These are phyloP conservation scores for Tympanoctomys barrerae DNA, from an alignment of 2,797 vertebrate genomes.

Conservation along the genomic window DNA sequence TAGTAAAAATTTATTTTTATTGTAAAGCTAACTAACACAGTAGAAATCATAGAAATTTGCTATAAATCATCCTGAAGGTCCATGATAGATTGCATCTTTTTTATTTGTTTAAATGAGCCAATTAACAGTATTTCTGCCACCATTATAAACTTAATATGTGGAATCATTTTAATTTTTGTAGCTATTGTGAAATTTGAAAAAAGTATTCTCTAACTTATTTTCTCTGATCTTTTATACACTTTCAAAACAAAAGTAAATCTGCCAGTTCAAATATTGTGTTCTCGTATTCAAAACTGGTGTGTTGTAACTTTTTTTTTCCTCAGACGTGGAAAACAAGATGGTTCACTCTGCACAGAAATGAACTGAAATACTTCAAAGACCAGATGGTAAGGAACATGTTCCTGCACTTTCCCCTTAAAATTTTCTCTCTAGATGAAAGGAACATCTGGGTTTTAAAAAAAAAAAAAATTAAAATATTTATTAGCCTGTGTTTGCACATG, in stretches of 20 bases:
- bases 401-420: neutral
- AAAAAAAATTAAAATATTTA: neutral
- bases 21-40: slow-evolving; percentile 6
- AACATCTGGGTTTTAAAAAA: neutral
- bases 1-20: neutral
- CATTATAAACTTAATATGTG: neutral
- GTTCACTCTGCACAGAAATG: slow-evolving; percentile 96
- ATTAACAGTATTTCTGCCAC: neutral
- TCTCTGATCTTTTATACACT: slow-evolving; percentile 7
- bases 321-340: slow-evolving; percentile 98
- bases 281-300: neutral
- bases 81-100: neutral
- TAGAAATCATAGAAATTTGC: neutral
- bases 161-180: slow-evolving; percentile 22
- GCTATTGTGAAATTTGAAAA: neutral
- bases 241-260: slow-evolving; percentile 37
- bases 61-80: slow-evolving; percentile 30
- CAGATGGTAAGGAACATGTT: slow-evolving; percentile 92
- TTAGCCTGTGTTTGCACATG: neutral
- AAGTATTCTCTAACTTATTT: slow-evolving; percentile 29
- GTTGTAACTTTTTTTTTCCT: slow-evolving; percentile 32
- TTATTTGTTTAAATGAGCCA: slow-evolving; percentile 16
- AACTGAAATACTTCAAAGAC: slow-evolving; percentile 98
- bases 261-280: neutral
- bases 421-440: neutral